These are phyloP conservation scores for Chrysolina oricalcia DNA, from an alignment of 2,888 invertebrate genomes.

Conservation along the genomic window DNA sequence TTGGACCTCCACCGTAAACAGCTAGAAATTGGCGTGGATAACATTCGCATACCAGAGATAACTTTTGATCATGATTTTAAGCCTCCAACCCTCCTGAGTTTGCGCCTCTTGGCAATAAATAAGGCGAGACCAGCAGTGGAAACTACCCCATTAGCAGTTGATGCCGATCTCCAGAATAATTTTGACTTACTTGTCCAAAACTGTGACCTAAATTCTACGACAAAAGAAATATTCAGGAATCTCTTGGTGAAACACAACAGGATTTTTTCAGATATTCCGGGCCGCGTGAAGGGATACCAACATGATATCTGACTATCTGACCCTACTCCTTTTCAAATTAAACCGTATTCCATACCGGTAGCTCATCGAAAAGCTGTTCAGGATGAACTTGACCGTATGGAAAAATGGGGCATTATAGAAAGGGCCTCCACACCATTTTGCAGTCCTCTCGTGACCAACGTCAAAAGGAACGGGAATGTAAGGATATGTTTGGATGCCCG, in stretches of 20 bases:
- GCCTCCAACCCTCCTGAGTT: not conserved
- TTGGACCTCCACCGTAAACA: not conserved
- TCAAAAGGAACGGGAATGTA: conserved; percentile 24
- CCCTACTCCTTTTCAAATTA: not conserved
- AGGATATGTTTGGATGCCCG: conserved; percentile 35
- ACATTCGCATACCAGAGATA: not conserved
- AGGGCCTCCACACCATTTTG: conserved; percentile 18
- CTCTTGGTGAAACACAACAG: not conserved
- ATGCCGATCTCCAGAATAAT: not conserved
- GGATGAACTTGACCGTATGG: not conserved
- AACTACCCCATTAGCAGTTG: not conserved
- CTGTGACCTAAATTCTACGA: not conserved
- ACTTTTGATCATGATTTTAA: conserved; percentile 6
- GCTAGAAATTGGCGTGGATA: not conserved
- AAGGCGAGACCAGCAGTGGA: not conserved
- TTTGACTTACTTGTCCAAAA: not conserved
- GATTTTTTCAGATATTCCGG: not conserved
- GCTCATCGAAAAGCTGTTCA: not conserved
- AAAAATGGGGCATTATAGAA: conserved; percentile 21
- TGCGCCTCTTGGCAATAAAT: not conserved
- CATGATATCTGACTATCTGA: not conserved
- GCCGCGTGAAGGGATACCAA: not conserved
- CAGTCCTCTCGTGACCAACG: conserved; percentile 20
- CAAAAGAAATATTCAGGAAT: not conserved
- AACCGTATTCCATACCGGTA: not conserved